Conservation (phyloP, 2,113 vertebrate species). For the Hyperoodon ampullatus region DNA sequence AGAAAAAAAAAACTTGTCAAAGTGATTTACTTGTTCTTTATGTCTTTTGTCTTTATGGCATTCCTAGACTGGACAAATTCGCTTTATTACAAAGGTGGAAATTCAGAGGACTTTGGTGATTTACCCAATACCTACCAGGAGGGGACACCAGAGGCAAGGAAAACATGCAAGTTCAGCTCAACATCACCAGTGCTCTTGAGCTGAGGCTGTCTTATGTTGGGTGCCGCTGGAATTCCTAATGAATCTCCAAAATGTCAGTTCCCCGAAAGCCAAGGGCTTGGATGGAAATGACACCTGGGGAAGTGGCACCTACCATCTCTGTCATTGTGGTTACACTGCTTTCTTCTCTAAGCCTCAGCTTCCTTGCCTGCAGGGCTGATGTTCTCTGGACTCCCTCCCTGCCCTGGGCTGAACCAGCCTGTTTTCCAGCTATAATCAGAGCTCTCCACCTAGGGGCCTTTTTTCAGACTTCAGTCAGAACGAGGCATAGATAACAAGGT, state of each 20-base stretch:
- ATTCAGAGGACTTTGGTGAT: neutral
- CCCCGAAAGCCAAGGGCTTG: neutral
- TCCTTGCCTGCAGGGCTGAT: too few species aligned
- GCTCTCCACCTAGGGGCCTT: rapidly evolving
- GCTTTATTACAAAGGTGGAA: neutral
- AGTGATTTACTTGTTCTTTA: neutral
- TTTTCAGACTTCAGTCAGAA: neutral
- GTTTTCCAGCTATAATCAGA: neutral
- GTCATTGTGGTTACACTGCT: neutral
- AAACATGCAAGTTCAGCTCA: neutral
- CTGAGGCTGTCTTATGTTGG: neutral
- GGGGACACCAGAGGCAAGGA: neutral
- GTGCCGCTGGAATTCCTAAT: neutral
- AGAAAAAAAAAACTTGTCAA: neutral
- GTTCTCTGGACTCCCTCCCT: too few species aligned
- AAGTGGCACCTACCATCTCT: neutral
- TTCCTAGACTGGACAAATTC: neutral
- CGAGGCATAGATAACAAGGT: neutral
- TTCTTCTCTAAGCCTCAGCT: neutral
- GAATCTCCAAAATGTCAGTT: neutral
- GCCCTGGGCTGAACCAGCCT: neutral
- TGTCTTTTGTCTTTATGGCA: neutral
- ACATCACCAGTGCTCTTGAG: too few species aligned
- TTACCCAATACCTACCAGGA: neutral
- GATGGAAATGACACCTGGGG: neutral